A percentile compares a stretch with the other conserved stretches of the same genome.
phyloP scores from a whole-genome alignment of 2,797 vertebrate genomes.

The Merluccius polli region DNA sequence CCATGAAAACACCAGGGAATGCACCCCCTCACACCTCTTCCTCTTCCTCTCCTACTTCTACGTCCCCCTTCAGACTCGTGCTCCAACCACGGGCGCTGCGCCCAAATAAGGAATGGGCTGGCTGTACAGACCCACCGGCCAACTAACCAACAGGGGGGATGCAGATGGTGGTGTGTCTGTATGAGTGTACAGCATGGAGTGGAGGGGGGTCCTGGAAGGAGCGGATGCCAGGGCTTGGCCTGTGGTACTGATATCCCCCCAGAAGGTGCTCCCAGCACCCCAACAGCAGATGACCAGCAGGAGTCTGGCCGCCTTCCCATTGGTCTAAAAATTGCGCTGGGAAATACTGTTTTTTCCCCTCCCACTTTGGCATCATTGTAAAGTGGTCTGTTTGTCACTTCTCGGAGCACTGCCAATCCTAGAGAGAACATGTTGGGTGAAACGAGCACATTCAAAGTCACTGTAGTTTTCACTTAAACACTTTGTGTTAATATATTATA shows the following conservation, averaged over 20 bases:
- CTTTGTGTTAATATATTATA: slow-evolving; percentile 53
- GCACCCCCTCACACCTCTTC: slow-evolving; percentile 48
- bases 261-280: slow-evolving; percentile 48
- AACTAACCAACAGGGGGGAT: slow-evolving; percentile 62
- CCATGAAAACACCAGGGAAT: slow-evolving; percentile 68
- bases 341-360: slow-evolving; percentile 33
- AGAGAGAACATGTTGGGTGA: slow-evolving; percentile 31
- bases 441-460: slow-evolving; percentile 48
- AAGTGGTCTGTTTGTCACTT: slow-evolving; percentile 42
- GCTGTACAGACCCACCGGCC: slow-evolving; percentile 55
- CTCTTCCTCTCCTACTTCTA: slow-evolving; percentile 47
- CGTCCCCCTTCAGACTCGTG: slow-evolving; percentile 33
- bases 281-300: slow-evolving; percentile 58
- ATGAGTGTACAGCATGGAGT: slow-evolving; percentile 31
- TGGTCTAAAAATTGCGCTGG: slow-evolving; percentile 25
- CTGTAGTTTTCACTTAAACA: slow-evolving; percentile 47
- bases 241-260: slow-evolving; percentile 57
- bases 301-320: slow-evolving; percentile 36
- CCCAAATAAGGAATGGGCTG: slow-evolving; percentile 57
- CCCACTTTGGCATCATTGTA: slow-evolving; percentile 52
- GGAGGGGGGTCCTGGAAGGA: slow-evolving; percentile 39
- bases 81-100: slow-evolving; percentile 54
- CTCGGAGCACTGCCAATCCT: slow-evolving; percentile 28
- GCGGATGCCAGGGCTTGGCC: slow-evolving; percentile 48
- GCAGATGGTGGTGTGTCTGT: slow-evolving; percentile 66